Base-by-base conservation (phyloP, 1,140 invertebrate genomes). In the Drosophila busckii region DNA sequence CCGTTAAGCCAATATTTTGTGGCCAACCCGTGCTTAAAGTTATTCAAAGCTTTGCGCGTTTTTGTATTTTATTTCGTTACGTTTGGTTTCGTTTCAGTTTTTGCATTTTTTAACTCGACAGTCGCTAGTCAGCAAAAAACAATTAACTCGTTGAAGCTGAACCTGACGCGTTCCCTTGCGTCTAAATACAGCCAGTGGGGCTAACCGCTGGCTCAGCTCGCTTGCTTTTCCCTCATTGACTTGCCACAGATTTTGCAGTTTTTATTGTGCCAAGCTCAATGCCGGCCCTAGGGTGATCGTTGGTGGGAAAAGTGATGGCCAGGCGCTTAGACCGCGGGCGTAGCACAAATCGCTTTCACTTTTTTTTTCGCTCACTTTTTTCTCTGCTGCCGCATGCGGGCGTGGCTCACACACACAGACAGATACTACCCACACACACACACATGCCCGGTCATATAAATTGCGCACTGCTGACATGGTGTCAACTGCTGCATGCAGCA, bases 1-100 rank as follows among this genome's bases (percentile, higher is more conserved):
- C 63, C 62, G 67, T 71, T 68, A 73, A 68, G 75, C 71, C 68
- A 71, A 80, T 78, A 80, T 80, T 67, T 80, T 78, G 73, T 50
- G 68, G 68, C 32, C 20, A 54, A 23, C 10, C 26, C 26, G 15
- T 60, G 73, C 53, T 70, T 67, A 80, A 80, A 78, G 62, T 78
- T 78, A 80, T 78, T 80, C 53, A 63, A 64, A 71, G 73, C 68
- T 71, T 26, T 52, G 49, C 29, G 52, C 34, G 46, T 22, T 29
- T 48, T 55, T 55, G 12, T 58, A 12, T 53, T 63, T 46, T 48
- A 19, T 46, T 59, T 65, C 28, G 23, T 31, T 46, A 37, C 25
- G 31, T 50, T 34, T 23, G 13, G 25, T 32, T 48, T 32, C 40
- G 10, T 37, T 52, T 52, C 48, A 25, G 12, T 44, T 49, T 46